Conservation (phyloP, 92 coral and sea anemone genomes). For the Virgularia gustaviana region DNA sequence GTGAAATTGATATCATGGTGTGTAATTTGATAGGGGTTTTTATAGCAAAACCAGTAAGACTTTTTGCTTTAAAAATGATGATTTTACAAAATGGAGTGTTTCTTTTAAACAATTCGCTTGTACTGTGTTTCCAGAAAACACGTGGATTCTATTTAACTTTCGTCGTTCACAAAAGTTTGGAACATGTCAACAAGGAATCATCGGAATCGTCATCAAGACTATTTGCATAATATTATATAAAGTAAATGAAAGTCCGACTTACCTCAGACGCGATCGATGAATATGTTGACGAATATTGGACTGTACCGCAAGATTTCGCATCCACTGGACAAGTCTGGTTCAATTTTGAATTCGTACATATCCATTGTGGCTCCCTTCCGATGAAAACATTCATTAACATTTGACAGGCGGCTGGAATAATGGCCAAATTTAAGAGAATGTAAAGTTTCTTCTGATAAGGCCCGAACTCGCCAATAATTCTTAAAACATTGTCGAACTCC, state of each 20-base stretch:
- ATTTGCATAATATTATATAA: background rate
- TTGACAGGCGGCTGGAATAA: conserved; percentile 93
- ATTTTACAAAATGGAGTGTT: no score
- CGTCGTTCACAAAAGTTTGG: no score
- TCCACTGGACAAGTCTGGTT: conserved; percentile 71
- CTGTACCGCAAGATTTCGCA: conserved; percentile 59
- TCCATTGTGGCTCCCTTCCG: conserved; percentile 84
- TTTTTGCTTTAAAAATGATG: no score
- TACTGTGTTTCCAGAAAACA: background rate
- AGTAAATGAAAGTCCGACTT: no score
- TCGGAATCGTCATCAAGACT: background rate
- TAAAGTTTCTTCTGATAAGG: conserved; percentile 83
- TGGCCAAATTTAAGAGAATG: conserved; percentile 68
- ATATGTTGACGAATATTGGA: conserved; percentile 66
- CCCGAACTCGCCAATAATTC: conserved; percentile 95
- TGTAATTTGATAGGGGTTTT: no score
- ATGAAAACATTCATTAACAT: conserved; percentile 81
- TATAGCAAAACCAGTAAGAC: no score
- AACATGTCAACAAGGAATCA: no score
- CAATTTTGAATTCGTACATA: conserved; percentile 60
- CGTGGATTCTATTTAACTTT: no score
- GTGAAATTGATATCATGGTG: no score
- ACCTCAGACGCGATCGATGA: conserved; percentile 90
- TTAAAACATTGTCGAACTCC: conserved; percentile 95
- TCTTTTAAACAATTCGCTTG: background rate